phyloP scores from a whole-genome alignment of 2,888 invertebrate species.

The Formica aserva region DNA sequence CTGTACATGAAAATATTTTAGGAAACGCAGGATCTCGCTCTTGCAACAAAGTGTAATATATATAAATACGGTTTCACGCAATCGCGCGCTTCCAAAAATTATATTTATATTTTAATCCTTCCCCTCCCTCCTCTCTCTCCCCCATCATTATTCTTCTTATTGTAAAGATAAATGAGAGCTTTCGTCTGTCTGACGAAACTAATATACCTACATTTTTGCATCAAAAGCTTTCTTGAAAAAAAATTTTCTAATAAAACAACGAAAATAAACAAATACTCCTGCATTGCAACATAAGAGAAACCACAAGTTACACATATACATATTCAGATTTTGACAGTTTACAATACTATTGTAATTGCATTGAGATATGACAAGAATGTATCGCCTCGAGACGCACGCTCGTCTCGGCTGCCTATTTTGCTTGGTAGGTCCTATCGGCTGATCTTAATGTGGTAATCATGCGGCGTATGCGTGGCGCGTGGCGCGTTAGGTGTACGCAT shows the following conservation, averaged over 20 bases:
- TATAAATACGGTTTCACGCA: neutral
- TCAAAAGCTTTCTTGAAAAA: neutral
- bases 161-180: neutral
- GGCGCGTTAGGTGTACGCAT: conserved; percentile 64
- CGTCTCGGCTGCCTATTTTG: conserved; percentile 1
- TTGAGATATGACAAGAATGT: conserved; percentile 30
- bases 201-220: neutral
- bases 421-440: conserved; percentile 19
- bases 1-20: neutral
- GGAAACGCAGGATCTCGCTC: neutral
- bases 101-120: neutral
- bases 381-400: conserved; percentile 1
- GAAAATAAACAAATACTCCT: neutral
- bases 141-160: neutral
- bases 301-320: neutral
- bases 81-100: neutral
- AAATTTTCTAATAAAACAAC: neutral
- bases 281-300: neutral
- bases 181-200: neutral
- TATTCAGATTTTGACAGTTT: neutral
- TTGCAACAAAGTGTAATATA: neutral
- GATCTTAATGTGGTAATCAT: conserved; percentile 39
- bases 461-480: conserved; percentile 62
- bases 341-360: neutral
- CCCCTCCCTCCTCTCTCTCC: neutral